Evolutionary conservation across 2,888 invertebrate species (phyloP), one percentile per base, ranked within the genome.

Genomic region (Spatulosminthurus flaviceps): DNA sequence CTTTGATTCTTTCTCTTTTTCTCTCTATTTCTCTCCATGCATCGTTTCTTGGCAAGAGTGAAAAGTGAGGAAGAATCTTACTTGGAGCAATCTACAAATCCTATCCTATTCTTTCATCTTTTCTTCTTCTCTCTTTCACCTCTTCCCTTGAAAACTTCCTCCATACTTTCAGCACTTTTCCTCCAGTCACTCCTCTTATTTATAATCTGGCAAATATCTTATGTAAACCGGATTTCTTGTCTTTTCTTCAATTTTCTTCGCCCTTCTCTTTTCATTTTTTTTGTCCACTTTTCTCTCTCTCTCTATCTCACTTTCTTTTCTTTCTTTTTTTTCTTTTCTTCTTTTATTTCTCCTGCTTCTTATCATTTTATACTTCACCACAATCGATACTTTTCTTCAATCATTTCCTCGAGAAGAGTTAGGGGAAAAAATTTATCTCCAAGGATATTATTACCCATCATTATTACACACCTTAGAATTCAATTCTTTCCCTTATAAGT

Each of bases 1-100:
- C 77, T 77, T 77, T 77, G 77, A 77, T 77, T 77, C 69, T 69
- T 41, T 19, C 64, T 64, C 26, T 64, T 22, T 64, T 16, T 64
- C 22, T 64, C 24, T 26, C 64, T 26, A 2, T 64, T 16, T 64
- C 64, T 64, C 26, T 64, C 64, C 22, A 19, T 41, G 22, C 70
- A n/a, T 29, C 19, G 5, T 69, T 5, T 70, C 29, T 29, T 28
- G 16, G 26, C 29, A 41, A 34, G 73, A 60, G 28, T 28, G 73
- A 34, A 76, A 76, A 67, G 67, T 76, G 76, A 76, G 67, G 41
- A 66, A 43, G 71, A 71, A 71, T 22, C 43, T 34, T 34, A 34
- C 34, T 24, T 21, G 22, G 41, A 71, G 21, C 41, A 71, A 71
- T 71, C 43, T 71, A 43, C 42, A 71, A 22, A 42, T 19, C 22